phyloP scores from a whole-genome alignment of 2,113 vertebrate species.

The Hypanus sabinus region DNA sequence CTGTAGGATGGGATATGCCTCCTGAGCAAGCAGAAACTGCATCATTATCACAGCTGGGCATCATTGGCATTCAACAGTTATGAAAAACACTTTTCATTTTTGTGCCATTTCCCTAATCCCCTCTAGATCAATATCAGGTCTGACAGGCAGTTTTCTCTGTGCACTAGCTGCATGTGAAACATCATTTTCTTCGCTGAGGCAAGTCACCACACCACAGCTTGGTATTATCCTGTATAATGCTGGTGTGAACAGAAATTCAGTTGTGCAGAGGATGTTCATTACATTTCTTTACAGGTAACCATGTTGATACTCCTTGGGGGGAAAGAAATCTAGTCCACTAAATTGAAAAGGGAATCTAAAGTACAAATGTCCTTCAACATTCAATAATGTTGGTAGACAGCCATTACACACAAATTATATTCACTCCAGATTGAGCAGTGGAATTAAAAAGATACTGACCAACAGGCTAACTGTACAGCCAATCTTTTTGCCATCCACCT shows the following conservation, averaged over 20 bases:
- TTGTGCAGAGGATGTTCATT: not conserved
- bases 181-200: not conserved
- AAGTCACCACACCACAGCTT: not conserved
- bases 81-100: not conserved
- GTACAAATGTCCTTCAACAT: not conserved
- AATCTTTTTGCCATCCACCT: conserved; percentile 96
- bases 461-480: conserved; percentile 95
- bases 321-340: not conserved
- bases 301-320: not conserved
- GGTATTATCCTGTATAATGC: not conserved
- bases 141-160: not conserved
- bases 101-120: not conserved
- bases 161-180: not conserved
- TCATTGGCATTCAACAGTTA: not conserved
- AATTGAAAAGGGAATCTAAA: not conserved
- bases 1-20: not conserved
- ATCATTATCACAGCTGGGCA: not conserved
- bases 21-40: not conserved
- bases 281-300: not conserved
- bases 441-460: conserved; percentile 62
- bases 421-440: not conserved
- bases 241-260: not conserved
- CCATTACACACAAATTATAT: no score
- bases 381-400: not conserved
- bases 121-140: not conserved